Base-by-base conservation (phyloP, 2,888 invertebrate genomes). In the Alloscopus bannaensis region DNA sequence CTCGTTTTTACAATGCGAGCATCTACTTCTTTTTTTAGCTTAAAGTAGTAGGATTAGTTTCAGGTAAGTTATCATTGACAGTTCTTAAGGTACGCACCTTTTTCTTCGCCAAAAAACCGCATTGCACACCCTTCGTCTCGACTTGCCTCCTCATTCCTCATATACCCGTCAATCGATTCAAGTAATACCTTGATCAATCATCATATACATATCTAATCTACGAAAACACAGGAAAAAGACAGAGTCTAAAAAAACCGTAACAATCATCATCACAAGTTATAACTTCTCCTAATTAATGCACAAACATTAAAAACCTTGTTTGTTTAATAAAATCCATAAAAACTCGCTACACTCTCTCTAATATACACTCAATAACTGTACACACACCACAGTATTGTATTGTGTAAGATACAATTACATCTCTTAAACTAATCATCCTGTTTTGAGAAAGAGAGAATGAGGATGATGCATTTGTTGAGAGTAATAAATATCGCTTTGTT, bases 11-110 rank as follows among this genome's bases (percentile, higher is more conserved):
- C n/a, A n/a, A n/a, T n/a, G n/a, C n/a, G n/a, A n/a, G n/a, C n/a
- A n/a, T n/a, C n/a, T n/a, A n/a, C n/a, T n/a, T n/a, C n/a, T n/a
- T n/a, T n/a, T n/a, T n/a, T n/a, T n/a, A n/a, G n/a, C n/a, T n/a
- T n/a, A n/a, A n/a, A n/a, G n/a, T n/a, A n/a, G n/a, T n/a, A n/a
- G n/a, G n/a, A n/a, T 47, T 20, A 57, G 28, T 57, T 55, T 70
- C 70, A 70, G 70, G 70, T 70, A 70, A 70, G 22, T 59, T 29
- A 59, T 70, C 59, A 59, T 47, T n/a, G 59, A 60, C 60, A 45
- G 70, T 70, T 59, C 70, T 70, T 60, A 70, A 60, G 70, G 70
- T 70, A 70, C 70, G 60, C 57, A 57, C 16, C 20, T 60, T 6
- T 16, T 24, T 28, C 29, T 6, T 28, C n/a, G n/a, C n/a, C n/a